phyloP scores from a whole-genome alignment of 2,113 vertebrate genomes.

The Oreochromis tanganicae region DNA sequence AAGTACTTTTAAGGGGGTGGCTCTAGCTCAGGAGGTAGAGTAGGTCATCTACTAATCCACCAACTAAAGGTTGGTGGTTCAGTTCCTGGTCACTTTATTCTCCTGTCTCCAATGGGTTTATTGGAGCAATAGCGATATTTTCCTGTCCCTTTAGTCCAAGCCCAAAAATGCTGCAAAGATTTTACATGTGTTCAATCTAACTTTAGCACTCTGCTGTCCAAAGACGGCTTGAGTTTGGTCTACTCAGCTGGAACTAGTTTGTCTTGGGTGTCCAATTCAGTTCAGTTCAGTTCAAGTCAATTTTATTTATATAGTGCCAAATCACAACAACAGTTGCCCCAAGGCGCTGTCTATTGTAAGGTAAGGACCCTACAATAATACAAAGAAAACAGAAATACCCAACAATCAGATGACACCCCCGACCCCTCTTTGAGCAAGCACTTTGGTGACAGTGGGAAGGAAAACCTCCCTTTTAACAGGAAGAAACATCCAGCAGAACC shows the following conservation, averaged over 20 bases:
- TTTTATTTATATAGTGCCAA: background rate
- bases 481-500: no score
- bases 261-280: background rate
- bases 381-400: background rate
- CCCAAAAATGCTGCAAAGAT: background rate
- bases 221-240: background rate
- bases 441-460: no score
- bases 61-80: background rate
- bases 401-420: background rate
- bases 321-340: background rate
- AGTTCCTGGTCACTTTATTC: background rate
- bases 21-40: background rate
- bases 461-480: no score
- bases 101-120: background rate
- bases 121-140: background rate
- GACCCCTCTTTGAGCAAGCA: no score
- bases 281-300: background rate
- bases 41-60: background rate
- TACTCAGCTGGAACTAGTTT: background rate
- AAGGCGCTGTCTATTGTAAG: background rate
- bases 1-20: background rate
- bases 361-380: background rate
- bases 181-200: background rate
- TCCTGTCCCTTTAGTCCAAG: background rate
- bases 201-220: background rate